phyloP scores from a whole-genome alignment of 2,888 invertebrate genomes.

The Drosophila hamatofila region DNA sequence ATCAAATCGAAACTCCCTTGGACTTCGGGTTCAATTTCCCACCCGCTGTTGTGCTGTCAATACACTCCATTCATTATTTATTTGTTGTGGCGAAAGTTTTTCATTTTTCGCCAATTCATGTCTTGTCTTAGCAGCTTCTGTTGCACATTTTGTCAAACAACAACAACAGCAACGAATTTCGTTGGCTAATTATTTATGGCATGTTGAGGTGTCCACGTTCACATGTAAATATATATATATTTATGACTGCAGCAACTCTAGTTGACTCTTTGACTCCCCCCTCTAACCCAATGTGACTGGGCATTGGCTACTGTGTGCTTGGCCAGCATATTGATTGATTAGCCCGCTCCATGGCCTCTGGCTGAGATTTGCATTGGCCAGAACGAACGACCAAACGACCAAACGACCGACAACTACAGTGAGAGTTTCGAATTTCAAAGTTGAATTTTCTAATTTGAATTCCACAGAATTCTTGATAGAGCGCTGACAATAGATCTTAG shows the following conservation, averaged over 20 bases:
- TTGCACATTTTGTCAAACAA: slow-evolving; percentile 54
- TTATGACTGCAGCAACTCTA: slow-evolving; percentile 35
- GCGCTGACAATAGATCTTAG: slow-evolving; percentile 46
- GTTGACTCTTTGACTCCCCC: slow-evolving; percentile 44
- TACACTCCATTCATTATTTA: slow-evolving; percentile 57
- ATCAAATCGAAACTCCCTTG: slow-evolving; percentile 5
- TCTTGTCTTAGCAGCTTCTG: slow-evolving; percentile 52
- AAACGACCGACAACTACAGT: not conserved
- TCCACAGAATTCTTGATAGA: slow-evolving; percentile 34
- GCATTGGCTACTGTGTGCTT: slow-evolving; percentile 42
- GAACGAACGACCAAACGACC: not conserved
- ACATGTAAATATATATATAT: slow-evolving; percentile 27
- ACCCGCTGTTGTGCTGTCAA: slow-evolving; percentile 53
- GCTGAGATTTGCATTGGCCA: slow-evolving; percentile 58
- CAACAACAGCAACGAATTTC: slow-evolving; percentile 25
- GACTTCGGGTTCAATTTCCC: slow-evolving; percentile 39
- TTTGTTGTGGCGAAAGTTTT: slow-evolving; percentile 69
- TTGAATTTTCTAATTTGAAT: slow-evolving; percentile 19
- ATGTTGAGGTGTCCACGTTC: slow-evolving; percentile 56
- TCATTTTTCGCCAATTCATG: slow-evolving; percentile 51
- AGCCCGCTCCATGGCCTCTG: slow-evolving; percentile 44
- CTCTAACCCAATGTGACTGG: slow-evolving; percentile 6
- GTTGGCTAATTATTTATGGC: slow-evolving; percentile 70
- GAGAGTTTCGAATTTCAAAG: slow-evolving; percentile 13
- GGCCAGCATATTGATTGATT: slow-evolving; percentile 57